These are phyloP conservation scores for Cacoxenus indagator DNA, from an alignment of 2,888 invertebrate species.

Conservation along the genomic window DNA sequence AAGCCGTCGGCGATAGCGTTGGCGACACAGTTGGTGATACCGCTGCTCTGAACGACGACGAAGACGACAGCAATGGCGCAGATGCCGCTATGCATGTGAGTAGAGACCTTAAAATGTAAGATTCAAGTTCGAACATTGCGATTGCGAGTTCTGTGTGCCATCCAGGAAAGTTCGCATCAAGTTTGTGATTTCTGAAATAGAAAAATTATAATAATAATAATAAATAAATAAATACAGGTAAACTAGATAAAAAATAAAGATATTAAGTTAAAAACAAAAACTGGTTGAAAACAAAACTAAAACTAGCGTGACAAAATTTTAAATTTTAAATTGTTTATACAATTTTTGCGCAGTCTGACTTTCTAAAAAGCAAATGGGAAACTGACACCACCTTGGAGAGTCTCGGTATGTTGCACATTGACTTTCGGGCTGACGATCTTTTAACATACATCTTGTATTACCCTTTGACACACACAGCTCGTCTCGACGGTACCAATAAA, in stretches of 20 bases:
- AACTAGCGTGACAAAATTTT: slow-evolving; percentile 10
- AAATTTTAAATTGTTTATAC: background rate
- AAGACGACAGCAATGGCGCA: slow-evolving; percentile 44
- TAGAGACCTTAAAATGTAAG: slow-evolving; percentile 12
- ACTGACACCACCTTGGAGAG: slow-evolving; percentile 84
- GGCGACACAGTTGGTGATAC: slow-evolving; percentile 2
- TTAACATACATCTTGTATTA: background rate
- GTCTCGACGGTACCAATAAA: slow-evolving; percentile 90
- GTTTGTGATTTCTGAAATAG: background rate
- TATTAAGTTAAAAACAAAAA: no score
- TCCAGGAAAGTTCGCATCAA: no score
- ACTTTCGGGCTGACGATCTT: background rate
- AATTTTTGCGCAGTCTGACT: slow-evolving; percentile 58
- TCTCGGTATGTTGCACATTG: slow-evolving; percentile 79
- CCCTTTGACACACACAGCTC: slow-evolving; percentile 77
- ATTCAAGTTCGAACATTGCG: no score
- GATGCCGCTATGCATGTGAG: slow-evolving; percentile 41
- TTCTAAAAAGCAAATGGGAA: slow-evolving; percentile 86
- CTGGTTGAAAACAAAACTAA: slow-evolving; percentile 35
- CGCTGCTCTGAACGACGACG: slow-evolving; percentile 34
- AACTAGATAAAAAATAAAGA: no score
- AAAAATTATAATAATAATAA: no score
- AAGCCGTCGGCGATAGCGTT: slow-evolving; percentile 19
- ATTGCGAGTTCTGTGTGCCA: no score
- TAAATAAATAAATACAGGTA: no score